Conservation (phyloP, 2,888 invertebrate species). For the Tolmerus cingulatus region DNA sequence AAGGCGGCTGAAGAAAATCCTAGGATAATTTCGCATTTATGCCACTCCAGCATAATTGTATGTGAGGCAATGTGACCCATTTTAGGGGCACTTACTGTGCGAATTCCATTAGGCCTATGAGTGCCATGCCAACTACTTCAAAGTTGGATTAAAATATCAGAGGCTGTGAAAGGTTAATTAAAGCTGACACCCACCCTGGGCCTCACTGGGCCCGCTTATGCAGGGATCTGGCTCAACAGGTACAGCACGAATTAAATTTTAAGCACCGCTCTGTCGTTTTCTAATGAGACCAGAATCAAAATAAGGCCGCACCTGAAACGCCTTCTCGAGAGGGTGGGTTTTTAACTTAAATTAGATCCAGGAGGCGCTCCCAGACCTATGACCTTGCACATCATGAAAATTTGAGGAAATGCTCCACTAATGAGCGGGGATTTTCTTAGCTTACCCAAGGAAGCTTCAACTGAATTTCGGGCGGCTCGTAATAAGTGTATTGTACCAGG, state of each 20-base stretch:
- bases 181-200: neutral
- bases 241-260: neutral
- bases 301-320: neutral
- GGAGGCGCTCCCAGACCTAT: neutral
- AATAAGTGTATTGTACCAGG: constrained; percentile 21
- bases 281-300: neutral
- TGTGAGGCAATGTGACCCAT: neutral
- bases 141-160: neutral
- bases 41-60: neutral
- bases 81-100: neutral
- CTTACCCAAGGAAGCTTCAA: neutral
- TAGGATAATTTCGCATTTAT: neutral
- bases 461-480: neutral
- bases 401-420: constrained; percentile 11
- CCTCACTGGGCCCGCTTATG: neutral
- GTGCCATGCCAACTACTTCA: neutral
- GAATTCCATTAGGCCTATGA: neutral
- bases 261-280: neutral
- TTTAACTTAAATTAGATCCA: neutral
- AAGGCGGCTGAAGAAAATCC: neutral
- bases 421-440: constrained; percentile 2
- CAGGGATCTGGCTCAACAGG: neutral
- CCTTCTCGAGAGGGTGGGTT: neutral
- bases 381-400: constrained; percentile 5
- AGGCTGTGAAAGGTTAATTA: constrained; percentile 7